A percentile compares a stretch with the other conserved stretches of the same genome.
Evolutionary conservation across 30 jellyfish, hydroid and myxozoan genomes (phyloP).

Genomic region (Aurelia sp.): DNA sequence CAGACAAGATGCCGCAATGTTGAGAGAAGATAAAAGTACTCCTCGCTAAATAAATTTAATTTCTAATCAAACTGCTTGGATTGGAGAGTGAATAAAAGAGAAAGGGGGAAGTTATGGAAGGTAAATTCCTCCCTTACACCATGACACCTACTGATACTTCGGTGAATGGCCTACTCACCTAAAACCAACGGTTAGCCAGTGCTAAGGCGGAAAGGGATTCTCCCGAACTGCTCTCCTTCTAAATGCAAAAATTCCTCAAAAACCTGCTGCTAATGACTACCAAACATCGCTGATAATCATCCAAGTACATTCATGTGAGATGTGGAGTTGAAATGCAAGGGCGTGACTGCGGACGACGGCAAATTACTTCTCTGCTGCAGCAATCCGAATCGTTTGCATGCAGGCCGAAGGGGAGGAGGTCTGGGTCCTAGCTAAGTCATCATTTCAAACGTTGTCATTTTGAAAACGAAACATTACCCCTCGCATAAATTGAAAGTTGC

Average conservation of each 20-base stretch:
- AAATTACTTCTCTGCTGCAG: constrained; percentile 24
- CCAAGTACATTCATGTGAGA: constrained; percentile 22
- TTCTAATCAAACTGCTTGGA: no score
- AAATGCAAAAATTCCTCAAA: constrained; percentile 18
- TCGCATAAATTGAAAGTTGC: background rate
- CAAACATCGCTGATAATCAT: constrained; percentile 36
- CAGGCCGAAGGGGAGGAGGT: constrained; percentile 43
- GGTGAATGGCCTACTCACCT: no score
- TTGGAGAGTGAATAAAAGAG: no score
- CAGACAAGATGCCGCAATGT: no score
- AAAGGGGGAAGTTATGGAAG: no score
- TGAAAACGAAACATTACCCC: background rate
- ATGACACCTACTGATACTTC: no score
- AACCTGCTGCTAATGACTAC: constrained; percentile 43
- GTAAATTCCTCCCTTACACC: no score
- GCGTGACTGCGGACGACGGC: constrained; percentile 58
- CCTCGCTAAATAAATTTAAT: no score
- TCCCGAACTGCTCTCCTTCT: constrained; percentile 44
- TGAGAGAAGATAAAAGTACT: no score
- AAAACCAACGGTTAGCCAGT: constrained; percentile 44
- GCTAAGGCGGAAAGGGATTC: constrained; percentile 56
- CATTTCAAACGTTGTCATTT: background rate
- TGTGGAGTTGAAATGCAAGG: constrained; percentile 42
- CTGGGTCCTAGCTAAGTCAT: constrained; percentile 42
- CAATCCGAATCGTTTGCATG: constrained; percentile 68